These are phyloP conservation scores for Drosophila setifemur DNA, from an alignment of 1,140 invertebrate genomes.

Conservation along the genomic window DNA sequence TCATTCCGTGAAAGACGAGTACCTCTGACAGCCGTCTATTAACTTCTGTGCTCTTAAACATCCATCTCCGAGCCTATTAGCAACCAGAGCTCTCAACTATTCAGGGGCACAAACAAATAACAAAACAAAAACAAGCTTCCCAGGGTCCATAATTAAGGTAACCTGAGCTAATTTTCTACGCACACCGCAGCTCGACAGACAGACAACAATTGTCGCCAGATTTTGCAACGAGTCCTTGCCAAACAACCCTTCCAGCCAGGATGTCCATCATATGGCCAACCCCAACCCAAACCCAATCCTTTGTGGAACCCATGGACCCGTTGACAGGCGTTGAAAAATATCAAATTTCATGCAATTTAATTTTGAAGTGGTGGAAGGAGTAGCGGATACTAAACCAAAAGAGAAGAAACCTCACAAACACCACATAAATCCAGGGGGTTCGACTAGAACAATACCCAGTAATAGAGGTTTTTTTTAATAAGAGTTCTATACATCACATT, in stretches of 20 bases:
- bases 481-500: no score
- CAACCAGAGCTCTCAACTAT: conserved; percentile 45
- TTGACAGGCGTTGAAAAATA: conserved; percentile 70
- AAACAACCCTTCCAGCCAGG: conserved; percentile 34
- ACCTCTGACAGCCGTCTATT: conserved; percentile 42
- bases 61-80: conserved; percentile 40
- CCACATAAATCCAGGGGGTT: neutral
- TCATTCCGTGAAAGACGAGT: conserved; percentile 23
- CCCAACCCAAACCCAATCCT: conserved; percentile 39
- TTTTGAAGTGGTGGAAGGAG: conserved; percentile 61
- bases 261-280: conserved; percentile 44
- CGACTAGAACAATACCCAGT: neutral
- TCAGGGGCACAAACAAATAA: conserved; percentile 53
- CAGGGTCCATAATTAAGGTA: conserved; percentile 63
- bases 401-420: conserved; percentile 4
- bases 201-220: conserved; percentile 58
- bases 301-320: conserved; percentile 32
- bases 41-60: conserved; percentile 34
- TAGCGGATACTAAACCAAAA: conserved; percentile 14
- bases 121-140: conserved; percentile 49
- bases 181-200: conserved; percentile 10
- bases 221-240: conserved; percentile 10
- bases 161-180: conserved; percentile 71
- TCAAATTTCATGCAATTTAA: conserved; percentile 80
- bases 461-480: no score